Evolutionary conservation across 2,797 vertebrate genomes (phyloP).

Genomic region (Euphonia xanthogaster): DNA sequence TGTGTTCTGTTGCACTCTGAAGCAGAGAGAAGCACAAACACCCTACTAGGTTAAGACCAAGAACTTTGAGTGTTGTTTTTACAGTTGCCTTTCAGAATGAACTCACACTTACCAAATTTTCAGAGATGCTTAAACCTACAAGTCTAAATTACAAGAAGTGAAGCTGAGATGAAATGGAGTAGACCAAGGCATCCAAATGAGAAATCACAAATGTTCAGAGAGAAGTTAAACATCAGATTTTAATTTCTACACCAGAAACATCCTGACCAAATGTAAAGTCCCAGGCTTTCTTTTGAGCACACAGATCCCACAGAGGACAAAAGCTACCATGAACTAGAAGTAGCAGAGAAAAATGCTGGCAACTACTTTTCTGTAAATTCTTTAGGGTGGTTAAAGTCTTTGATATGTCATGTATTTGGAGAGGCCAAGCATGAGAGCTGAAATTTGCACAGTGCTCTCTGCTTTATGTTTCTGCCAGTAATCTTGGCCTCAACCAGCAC

Average conservation of each 20-base stretch:
- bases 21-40: background rate
- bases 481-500: background rate
- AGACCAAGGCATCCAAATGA: background rate
- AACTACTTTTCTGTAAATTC: background rate
- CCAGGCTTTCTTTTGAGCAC: background rate
- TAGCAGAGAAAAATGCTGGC: background rate
- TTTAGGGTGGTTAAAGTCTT: background rate
- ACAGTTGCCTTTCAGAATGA: background rate
- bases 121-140: background rate
- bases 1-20: background rate
- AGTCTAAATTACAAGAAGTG: background rate
- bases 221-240: background rate
- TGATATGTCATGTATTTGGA: background rate
- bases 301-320: background rate
- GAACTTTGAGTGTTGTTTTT: background rate
- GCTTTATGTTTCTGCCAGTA: background rate
- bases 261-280: background rate
- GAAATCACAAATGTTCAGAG: background rate
- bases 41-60: background rate
- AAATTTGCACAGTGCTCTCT: background rate
- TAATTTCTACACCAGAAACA: background rate
- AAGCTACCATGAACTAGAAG: background rate
- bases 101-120: background rate
- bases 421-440: accelerated
- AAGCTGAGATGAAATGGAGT: background rate